Evolutionary conservation across 2,797 vertebrate species (phyloP).

Genomic region (Melanotaenia trifasciata): DNA sequence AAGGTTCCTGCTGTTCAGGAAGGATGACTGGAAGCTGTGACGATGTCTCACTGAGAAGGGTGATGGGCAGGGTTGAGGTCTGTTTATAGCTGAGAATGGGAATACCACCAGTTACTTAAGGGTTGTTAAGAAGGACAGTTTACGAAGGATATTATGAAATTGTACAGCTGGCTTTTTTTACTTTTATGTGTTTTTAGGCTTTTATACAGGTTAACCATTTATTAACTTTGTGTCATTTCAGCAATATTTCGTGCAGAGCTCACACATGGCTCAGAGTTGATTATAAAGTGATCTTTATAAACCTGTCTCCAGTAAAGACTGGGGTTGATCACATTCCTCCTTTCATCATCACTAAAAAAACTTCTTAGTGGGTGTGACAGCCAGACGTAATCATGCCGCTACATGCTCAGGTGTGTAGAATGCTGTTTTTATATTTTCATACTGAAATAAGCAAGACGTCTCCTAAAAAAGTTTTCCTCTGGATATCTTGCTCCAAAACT

Average conservation of each 20-base stretch:
- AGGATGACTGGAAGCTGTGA: constrained; percentile 57
- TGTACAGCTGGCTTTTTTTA: background rate
- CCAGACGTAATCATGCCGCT: background rate
- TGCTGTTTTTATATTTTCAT: background rate
- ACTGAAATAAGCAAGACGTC: background rate
- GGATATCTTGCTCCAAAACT: background rate
- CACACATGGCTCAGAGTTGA: background rate
- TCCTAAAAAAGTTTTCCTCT: background rate
- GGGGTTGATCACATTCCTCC: background rate
- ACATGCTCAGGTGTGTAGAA: background rate
- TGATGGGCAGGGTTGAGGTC: constrained; percentile 22
- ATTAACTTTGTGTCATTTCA: background rate
- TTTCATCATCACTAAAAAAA: background rate
- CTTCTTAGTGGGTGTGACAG: background rate
- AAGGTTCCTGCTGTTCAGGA: constrained; percentile 64
- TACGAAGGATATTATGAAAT: background rate
- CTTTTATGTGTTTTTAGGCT: background rate
- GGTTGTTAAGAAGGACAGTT: background rate
- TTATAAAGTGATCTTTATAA: background rate
- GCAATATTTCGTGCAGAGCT: background rate
- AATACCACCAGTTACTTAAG: constrained; percentile 48
- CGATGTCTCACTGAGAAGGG: constrained; percentile 54
- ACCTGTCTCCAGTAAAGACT: background rate
- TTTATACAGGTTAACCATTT: background rate
- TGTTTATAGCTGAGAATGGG: constrained; percentile 23